Evolutionary conservation across 2,113 vertebrate species (phyloP), one percentile per base, ranked within the genome.

Genomic region (Bufo gargarizans): DNA sequence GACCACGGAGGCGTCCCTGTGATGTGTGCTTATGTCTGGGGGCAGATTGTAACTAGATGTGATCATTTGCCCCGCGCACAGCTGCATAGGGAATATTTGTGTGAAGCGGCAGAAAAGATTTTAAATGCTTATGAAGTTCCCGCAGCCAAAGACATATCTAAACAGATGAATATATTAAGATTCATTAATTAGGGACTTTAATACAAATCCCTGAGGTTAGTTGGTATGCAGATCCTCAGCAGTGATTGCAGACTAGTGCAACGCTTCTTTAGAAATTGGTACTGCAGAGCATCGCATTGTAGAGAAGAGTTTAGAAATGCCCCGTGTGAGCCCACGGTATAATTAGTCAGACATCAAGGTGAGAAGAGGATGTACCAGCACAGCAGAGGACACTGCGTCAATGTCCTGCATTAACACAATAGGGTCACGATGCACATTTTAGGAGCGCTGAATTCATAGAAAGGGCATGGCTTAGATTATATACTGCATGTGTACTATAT

Each of bases 81-180:
- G 71, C 72, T 84, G 82, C 82, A 10, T 6, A 78, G 87, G 87
- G 87, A 89, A 89, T 84, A 74, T 83, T 63, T 83, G 86, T 88
- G 86, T 89, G 87, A 84, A 89, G 80, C 78, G 71, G 87, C 87
- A 89, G 87, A 89, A 89, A 78, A 89, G 87, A 89, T 84, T 89
- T 84, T 89, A 89, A 89, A 84, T 84, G 87, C 87, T 89, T 89
- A 49, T 89, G 87, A 89, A 89, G 87, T 89, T 89, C 59, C 82
- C 72, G 43, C 20, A 84, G 61, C 82, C 87, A 58, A n/a, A 77
- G 72, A 89, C 58, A 77, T 77, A 88, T 88, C 80, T 77, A 88
- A 84, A 88, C 50, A 77, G 81, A 84, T 84, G 87, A 89, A 89
- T 89, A 89, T 84, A 89, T 89, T 89, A 89, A 78, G 81, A 89